Conservation (phyloP, 2,888 invertebrate species). For the Chalcosyrphus nemorum region DNA sequence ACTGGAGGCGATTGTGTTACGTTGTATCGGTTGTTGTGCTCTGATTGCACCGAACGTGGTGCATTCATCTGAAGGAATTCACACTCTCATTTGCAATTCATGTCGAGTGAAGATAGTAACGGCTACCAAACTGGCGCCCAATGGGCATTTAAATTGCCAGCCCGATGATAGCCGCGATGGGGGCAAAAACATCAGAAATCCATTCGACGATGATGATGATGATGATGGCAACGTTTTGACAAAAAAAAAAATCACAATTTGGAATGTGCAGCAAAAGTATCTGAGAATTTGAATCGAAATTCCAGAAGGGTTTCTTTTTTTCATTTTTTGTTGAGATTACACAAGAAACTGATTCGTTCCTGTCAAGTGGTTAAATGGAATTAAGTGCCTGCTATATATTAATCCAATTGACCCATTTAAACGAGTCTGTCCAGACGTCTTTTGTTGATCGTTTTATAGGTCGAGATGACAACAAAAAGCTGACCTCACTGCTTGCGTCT, state of each 20-base stretch:
- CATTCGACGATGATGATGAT: slow-evolving; percentile 8
- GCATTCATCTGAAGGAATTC: slow-evolving; percentile 34
- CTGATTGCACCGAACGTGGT: neutral
- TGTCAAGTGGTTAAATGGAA: neutral
- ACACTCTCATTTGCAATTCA: slow-evolving; percentile 64
- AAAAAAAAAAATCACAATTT: neutral
- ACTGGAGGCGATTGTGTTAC: slow-evolving; percentile 18
- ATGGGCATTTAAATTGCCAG: slow-evolving; percentile 13
- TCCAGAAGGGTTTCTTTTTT: neutral
- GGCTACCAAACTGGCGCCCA: slow-evolving; percentile 58
- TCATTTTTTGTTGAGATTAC: neutral
- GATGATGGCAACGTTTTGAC: neutral
- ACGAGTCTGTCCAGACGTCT: slow-evolving; percentile 19
- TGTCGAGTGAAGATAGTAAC: slow-evolving; percentile 46
- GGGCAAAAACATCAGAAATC: slow-evolving; percentile 20
- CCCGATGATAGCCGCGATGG: neutral
- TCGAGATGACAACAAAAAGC: neutral
- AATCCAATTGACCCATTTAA: slow-evolving; percentile 61
- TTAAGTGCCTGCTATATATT: neutral
- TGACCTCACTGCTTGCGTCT: neutral
- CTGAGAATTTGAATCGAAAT: neutral
- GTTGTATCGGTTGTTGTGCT: slow-evolving; percentile 29
- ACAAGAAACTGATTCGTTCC: neutral
- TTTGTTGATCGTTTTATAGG: slow-evolving; percentile 47
- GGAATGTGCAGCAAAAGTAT: slow-evolving; percentile 8